phyloP scores from a whole-genome alignment of 2,888 invertebrate genomes.

The Macrosiphum euphorbiae region DNA sequence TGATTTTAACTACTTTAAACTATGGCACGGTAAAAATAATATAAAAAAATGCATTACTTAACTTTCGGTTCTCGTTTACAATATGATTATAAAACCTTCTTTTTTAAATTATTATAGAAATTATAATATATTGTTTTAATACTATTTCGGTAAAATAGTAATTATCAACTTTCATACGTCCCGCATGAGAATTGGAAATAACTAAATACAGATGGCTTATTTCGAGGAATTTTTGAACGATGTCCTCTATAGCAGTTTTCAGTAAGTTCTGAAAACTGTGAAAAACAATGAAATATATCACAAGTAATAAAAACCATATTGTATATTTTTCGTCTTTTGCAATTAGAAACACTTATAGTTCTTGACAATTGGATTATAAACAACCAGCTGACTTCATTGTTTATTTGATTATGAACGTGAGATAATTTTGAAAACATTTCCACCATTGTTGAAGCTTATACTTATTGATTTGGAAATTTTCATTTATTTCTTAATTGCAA shows the following conservation, averaged over 20 bases:
- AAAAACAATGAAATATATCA: neutral
- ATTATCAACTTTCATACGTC: neutral
- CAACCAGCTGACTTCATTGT: neutral
- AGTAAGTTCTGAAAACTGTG: neutral
- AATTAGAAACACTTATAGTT: neutral
- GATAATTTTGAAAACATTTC: neutral
- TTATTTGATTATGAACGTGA: neutral
- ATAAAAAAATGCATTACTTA: neutral
- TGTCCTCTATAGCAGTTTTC: neutral
- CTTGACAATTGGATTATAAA: too few relatives aligned
- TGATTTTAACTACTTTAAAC: neutral
- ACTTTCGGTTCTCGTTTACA: neutral
- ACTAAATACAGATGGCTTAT: neutral
- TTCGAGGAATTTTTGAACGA: neutral
- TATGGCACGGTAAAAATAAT: neutral
- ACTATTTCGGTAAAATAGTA: neutral
- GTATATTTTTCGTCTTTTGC: neutral
- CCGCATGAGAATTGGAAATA: neutral
- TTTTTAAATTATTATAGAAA: neutral
- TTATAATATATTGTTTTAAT: neutral
- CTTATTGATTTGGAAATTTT: neutral
- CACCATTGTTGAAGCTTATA: neutral
- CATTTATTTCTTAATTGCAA: neutral
- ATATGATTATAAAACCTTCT: neutral
- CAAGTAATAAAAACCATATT: neutral